These are phyloP conservation scores for Sander lucioperca DNA, from an alignment of 2,113 vertebrate species.

Conservation along the genomic window DNA sequence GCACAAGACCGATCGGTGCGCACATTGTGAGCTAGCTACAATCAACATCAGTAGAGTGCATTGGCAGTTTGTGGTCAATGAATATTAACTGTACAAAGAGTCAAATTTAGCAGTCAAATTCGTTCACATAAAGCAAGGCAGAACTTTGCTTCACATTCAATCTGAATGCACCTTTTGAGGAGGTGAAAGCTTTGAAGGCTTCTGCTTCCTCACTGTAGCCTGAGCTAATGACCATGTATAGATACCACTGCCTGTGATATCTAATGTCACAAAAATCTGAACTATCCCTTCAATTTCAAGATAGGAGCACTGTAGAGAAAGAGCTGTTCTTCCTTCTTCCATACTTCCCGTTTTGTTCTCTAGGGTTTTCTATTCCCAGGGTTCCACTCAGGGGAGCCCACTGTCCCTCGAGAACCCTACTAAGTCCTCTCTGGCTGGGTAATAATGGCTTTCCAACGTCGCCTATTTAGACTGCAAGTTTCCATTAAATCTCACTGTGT, in stretches of 20 bases:
- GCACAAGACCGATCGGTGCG: no score
- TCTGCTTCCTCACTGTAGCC: neutral
- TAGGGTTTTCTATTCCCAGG: constrained; percentile 62
- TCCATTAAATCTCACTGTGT: constrained; percentile 87
- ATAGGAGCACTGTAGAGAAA: neutral
- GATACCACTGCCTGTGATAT: neutral
- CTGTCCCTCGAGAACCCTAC: constrained; percentile 73
- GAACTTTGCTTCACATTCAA: neutral
- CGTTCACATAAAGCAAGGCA: neutral
- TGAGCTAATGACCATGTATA: constrained; percentile 4
- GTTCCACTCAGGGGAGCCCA: constrained; percentile 63
- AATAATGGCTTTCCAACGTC: constrained; percentile 81
- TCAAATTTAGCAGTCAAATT: neutral
- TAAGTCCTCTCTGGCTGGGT: constrained; percentile 72
- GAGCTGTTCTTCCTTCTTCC: constrained; percentile 14
- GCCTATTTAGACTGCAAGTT: constrained; percentile 85
- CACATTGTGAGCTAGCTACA: neutral
- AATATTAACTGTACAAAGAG: neutral
- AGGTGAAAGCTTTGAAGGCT: neutral
- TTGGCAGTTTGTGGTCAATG: neutral
- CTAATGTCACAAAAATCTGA: neutral
- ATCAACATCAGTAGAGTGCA: neutral
- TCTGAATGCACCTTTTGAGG: neutral
- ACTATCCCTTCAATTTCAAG: neutral
- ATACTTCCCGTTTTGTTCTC: constrained; percentile 38